Evolutionary conservation across 1,140 invertebrate genomes (phyloP).

Genomic region (Diprion similis): DNA sequence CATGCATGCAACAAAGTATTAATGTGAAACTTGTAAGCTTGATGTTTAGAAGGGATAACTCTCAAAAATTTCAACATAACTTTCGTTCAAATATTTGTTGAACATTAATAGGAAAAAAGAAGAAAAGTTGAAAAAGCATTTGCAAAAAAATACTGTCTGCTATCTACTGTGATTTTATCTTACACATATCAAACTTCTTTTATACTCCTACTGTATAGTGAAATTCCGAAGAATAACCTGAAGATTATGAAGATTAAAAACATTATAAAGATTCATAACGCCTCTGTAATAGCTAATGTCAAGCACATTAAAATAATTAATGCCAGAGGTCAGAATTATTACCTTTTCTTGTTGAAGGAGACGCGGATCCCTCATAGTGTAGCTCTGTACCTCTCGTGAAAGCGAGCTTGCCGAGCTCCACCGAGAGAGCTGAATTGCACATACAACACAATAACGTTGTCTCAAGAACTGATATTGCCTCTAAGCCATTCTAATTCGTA

Average conservation of each 20-base stretch:
- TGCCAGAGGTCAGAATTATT: slow-evolving; percentile 35
- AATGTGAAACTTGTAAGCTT: too few relatives aligned
- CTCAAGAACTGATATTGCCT: slow-evolving; percentile 48
- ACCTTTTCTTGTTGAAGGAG: slow-evolving; percentile 57
- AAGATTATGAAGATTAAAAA: neutral
- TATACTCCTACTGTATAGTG: neutral
- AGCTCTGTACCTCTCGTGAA: slow-evolving; percentile 68
- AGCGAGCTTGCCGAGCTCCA: slow-evolving; percentile 70
- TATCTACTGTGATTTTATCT: neutral
- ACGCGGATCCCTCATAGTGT: slow-evolving; percentile 63
- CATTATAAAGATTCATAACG: neutral
- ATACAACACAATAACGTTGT: slow-evolving; percentile 61
- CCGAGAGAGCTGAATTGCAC: slow-evolving; percentile 67
- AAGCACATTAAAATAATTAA: slow-evolving; percentile 1
- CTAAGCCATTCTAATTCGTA: slow-evolving; percentile 23
- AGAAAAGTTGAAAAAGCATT: too few relatives aligned
- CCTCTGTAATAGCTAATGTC: neutral
- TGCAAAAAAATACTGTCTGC: neutral
- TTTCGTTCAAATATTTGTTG: too few relatives aligned
- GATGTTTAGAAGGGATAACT: too few relatives aligned
- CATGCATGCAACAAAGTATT: too few relatives aligned
- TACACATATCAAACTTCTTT: neutral
- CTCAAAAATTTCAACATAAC: too few relatives aligned
- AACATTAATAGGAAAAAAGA: too few relatives aligned
- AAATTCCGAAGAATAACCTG: neutral